phyloP scores from a whole-genome alignment of 64 coral and sea anemone species.

The Porites australiensis region DNA sequence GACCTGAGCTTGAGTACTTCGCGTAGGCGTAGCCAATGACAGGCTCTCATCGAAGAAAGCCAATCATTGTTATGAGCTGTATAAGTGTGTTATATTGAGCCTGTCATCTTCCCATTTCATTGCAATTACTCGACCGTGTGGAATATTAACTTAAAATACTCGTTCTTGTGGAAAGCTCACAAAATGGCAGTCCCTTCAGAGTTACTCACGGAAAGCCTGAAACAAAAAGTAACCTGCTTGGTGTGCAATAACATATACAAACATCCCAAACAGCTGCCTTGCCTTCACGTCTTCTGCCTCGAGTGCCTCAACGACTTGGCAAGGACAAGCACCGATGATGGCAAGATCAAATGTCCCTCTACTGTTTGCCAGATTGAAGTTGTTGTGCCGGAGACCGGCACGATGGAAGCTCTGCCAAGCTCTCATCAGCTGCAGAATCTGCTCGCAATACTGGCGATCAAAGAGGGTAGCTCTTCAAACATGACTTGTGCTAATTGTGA shows the following conservation, averaged over 20 bases:
- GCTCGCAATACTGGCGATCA: conserved; percentile 47
- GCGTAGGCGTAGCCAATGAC: too few species aligned
- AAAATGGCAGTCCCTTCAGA: neutral
- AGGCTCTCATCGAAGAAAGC: too few species aligned
- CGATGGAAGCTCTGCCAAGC: conserved; percentile 36
- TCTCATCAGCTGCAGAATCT: conserved; percentile 57
- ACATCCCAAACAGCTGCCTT: conserved; percentile 83
- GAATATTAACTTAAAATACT: too few species aligned
- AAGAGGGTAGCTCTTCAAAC: conserved; percentile 27
- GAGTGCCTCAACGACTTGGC: conserved; percentile 64
- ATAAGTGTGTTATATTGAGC: too few species aligned
- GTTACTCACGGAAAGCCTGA: neutral
- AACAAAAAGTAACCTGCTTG: conserved; percentile 75
- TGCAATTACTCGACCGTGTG: too few species aligned
- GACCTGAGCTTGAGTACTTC: too few species aligned
- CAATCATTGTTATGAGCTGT: too few species aligned
- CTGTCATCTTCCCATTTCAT: too few species aligned
- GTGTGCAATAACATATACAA: conserved; percentile 73
- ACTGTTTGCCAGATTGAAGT: conserved; percentile 48
- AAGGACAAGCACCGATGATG: neutral
- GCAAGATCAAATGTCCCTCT: conserved; percentile 39
- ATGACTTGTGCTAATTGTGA: conserved; percentile 75
- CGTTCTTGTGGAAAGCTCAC: neutral
- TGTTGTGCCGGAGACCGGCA: conserved; percentile 10
- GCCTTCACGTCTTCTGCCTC: conserved; percentile 82